Conservation (phyloP, 2,797 vertebrate species). For the Acanthurus lineatus region DNA sequence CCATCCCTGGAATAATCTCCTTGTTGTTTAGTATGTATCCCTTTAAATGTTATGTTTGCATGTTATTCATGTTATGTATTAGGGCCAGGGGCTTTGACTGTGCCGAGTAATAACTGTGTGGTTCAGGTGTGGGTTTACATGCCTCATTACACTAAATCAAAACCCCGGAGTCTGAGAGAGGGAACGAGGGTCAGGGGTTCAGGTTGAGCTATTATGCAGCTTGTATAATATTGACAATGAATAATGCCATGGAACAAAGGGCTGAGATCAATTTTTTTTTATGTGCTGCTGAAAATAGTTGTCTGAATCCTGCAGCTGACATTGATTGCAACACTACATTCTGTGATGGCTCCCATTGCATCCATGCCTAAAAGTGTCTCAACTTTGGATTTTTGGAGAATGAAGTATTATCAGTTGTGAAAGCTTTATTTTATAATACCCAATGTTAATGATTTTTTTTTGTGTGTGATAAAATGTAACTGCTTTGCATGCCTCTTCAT, state of each 20-base stretch:
- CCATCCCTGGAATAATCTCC: constrained; percentile 50
- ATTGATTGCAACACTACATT: constrained; percentile 52
- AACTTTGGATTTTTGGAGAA: constrained; percentile 49
- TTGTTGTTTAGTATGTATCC: constrained; percentile 48
- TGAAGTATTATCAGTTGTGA: constrained; percentile 72
- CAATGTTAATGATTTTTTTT: constrained; percentile 41
- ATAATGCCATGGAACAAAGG: constrained; percentile 64
- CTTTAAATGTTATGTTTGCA: constrained; percentile 58
- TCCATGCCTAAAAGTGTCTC: constrained; percentile 15
- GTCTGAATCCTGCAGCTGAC: constrained; percentile 1
- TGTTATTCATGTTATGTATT: constrained; percentile 45
- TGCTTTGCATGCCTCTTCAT: constrained; percentile 67
- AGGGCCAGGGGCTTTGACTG: constrained; percentile 26
- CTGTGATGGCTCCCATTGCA: constrained; percentile 25
- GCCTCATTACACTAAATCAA: constrained; percentile 75
- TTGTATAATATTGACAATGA: constrained; percentile 64
- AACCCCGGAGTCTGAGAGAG: constrained; percentile 34
- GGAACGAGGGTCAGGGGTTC: constrained; percentile 43
- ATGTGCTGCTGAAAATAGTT: constrained; percentile 10
- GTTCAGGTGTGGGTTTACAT: constrained; percentile 76
- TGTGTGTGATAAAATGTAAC: constrained; percentile 43
- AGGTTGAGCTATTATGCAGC: constrained; percentile 54
- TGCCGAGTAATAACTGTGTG: constrained; percentile 45
- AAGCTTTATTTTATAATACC: constrained; percentile 68
- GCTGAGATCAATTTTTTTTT: constrained; percentile 53